These are phyloP conservation scores for Muscidifurax raptorellus DNA, from an alignment of 1,140 invertebrate species.

Conservation along the genomic window DNA sequence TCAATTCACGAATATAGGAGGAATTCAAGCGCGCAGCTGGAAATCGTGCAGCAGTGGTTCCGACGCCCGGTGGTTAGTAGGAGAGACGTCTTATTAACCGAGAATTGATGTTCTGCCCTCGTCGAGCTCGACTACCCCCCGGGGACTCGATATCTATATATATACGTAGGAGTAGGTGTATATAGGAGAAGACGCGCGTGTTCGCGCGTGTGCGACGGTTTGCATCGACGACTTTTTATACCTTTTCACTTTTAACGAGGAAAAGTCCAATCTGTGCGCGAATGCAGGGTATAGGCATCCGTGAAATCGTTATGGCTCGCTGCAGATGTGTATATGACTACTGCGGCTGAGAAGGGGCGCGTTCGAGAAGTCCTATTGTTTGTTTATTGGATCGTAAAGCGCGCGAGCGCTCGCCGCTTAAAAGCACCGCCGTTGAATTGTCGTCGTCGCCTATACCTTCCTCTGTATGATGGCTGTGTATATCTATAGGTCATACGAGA, in stretches of 20 bases:
- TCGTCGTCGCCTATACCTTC: background rate
- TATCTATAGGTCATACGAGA: background rate
- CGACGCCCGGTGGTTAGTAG: background rate
- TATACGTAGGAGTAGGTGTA: too few relatives aligned
- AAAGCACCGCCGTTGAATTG: slow-evolving; percentile 9
- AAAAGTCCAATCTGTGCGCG: background rate
- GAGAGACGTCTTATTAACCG: slow-evolving; percentile 48
- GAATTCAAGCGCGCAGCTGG: background rate
- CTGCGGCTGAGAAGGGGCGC: background rate
- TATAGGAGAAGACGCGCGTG: background rate
- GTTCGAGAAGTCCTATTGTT: slow-evolving; percentile 41
- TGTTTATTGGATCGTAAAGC: slow-evolving; percentile 56
- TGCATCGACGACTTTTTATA: slow-evolving; percentile 1
- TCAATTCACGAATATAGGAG: slow-evolving; percentile 39
- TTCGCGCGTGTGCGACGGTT: background rate
- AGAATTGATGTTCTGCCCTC: slow-evolving; percentile 26
- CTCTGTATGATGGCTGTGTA: background rate
- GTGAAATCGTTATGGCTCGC: slow-evolving; percentile 5
- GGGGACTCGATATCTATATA: background rate
- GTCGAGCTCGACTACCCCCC: background rate
- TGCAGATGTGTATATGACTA: background rate
- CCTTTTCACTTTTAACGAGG: slow-evolving; percentile 28
- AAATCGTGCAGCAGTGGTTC: background rate
- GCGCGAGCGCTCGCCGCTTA: background rate
- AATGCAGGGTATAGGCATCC: background rate